Evolutionary conservation across 2,888 invertebrate genomes (phyloP), one percentile per base, ranked within the genome.

Genomic region (Ceraclea dissimilis): DNA sequence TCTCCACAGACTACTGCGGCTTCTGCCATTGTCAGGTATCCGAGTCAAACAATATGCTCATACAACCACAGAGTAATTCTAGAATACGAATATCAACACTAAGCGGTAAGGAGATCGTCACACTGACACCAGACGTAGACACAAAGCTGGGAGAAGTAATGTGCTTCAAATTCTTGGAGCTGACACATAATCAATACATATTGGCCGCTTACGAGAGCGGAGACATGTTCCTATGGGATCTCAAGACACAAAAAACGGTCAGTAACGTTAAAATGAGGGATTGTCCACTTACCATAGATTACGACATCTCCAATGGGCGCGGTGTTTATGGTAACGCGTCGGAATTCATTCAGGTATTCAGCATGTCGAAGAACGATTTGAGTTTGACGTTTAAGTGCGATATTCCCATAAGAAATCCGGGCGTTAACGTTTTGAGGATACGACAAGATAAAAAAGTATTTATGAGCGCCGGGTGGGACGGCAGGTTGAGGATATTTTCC

Each of bases 181-280:
- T 75, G 63, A 68, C 79, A 20, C 79, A 80, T 61, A 74, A 72
- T 61, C 68, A 71, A 2, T 81, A 79, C 65, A 67, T 89, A 19
- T 70, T 90, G 51, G 84, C 80, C 13, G 85, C 85, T 46, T 90
- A 88, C 63, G 90, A 90, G 69, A 80, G 83, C 19, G 90, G 90
- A 1, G 81, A 84, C 68, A 74, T 89, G 51, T 71, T 83, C 13
- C 71, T 88, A 18, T 90, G 87, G 86, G 85, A 88, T 71, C 73
- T 84, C 64, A 79, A 78, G 64, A 79, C 80, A 64, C 78, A 78
- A 67, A 78, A 78, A 66, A 71, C 75, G 63, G 73, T 82, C 63
- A 76, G 79, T 64, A 77, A 77, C 66, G 65, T 81, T 59, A 78
- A 81, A 70, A 73, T 79, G 22, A 77, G 81, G 18, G 80, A 85